Conservation (phyloP, 2,797 vertebrate species). For the Prionace glauca region DNA sequence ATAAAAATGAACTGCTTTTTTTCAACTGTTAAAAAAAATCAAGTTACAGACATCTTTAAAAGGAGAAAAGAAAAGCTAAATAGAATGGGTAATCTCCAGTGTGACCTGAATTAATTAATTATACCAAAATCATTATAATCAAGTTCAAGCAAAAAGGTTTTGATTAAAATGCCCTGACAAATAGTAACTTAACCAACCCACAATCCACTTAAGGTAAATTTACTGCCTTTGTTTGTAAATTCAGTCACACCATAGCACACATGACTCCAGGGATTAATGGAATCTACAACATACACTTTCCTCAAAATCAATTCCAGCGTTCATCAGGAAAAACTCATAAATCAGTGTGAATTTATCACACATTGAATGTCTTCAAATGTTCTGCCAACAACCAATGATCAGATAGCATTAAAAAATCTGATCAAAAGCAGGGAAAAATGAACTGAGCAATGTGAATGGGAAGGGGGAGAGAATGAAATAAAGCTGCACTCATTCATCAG, state of each 20-base stretch:
- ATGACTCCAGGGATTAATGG: neutral
- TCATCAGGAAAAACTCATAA: slow-evolving; percentile 31
- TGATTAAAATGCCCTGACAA: neutral
- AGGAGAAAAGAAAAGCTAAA: neutral
- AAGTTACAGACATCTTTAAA: neutral
- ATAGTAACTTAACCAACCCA: neutral
- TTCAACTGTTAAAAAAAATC: too few relatives aligned
- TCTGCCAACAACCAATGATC: neutral
- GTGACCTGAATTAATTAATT: neutral
- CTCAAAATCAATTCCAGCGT: slow-evolving; percentile 25
- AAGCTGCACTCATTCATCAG: neutral
- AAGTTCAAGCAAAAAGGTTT: neutral
- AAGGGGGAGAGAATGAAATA: neutral
- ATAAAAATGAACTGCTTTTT: neutral
- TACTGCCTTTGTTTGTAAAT: neutral
- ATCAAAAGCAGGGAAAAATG: neutral
- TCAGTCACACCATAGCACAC: slow-evolving; percentile 9
- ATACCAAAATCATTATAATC: neutral
- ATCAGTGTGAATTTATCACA: slow-evolving; percentile 26
- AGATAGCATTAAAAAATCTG: neutral
- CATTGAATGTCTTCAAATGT: neutral
- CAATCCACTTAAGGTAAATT: neutral
- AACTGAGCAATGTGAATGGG: neutral
- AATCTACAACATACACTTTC: slow-evolving; percentile 3
- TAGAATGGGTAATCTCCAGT: neutral